phyloP scores from a whole-genome alignment of 2,888 invertebrate genomes.

The Drosophila affinis region DNA sequence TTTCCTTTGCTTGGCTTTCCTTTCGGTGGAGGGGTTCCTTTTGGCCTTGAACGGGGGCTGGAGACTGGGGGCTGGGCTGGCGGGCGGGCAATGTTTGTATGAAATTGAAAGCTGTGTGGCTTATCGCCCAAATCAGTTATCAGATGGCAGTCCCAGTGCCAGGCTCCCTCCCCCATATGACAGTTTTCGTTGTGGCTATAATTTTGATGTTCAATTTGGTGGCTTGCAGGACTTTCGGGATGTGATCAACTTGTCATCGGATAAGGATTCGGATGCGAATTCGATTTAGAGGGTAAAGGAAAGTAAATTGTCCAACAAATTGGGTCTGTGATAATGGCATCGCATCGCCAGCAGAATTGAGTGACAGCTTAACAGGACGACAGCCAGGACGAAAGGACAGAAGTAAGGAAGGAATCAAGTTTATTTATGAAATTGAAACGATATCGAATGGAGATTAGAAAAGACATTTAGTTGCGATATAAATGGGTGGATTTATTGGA shows the following conservation, averaged over 20 bases:
- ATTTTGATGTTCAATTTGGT: conserved; percentile 8
- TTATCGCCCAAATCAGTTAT: conserved; percentile 73
- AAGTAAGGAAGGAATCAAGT: background rate
- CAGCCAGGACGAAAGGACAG: background rate
- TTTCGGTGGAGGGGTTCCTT: too few relatives aligned
- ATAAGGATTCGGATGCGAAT: background rate
- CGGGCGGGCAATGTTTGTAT: conserved; percentile 12
- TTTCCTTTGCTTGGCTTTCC: too few relatives aligned
- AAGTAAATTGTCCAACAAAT: conserved; percentile 6
- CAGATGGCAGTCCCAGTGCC: conserved; percentile 31
- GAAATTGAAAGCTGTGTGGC: conserved; percentile 65
- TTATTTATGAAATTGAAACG: background rate
- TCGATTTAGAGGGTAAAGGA: background rate
- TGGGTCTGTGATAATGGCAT: conserved; percentile 8
- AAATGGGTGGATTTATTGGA: background rate
- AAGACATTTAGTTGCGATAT: background rate
- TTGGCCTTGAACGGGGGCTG: conserved; percentile 16
- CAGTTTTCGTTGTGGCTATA: conserved; percentile 16
- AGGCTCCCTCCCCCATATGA: conserved; percentile 12
- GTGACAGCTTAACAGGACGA: background rate
- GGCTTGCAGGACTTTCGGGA: background rate
- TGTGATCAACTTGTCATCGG: conserved; percentile 19
- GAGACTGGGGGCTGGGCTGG: background rate
- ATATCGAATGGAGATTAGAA: background rate
- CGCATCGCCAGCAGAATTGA: background rate